Base-by-base conservation (phyloP, 2,113 vertebrate genomes). In the Delphinus delphis region DNA sequence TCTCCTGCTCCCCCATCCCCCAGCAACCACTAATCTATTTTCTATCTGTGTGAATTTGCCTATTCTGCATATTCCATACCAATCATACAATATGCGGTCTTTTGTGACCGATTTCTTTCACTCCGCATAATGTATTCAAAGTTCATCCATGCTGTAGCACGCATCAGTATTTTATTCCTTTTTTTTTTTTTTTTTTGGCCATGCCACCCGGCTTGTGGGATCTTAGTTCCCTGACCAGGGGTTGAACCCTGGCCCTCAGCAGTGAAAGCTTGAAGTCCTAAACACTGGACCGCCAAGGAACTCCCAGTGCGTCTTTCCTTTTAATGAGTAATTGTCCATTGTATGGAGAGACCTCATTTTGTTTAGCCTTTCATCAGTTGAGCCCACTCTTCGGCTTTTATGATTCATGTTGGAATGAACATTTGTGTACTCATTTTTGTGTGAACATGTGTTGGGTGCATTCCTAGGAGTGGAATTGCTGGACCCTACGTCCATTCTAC, bases 121-220 rank as follows among this genome's bases (percentile, higher is more conserved):
- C 8, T 11, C 6, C 0, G 15, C 8, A 0, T 7, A 6, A 6
- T 0, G 8, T 8, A 20, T 36, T 62, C 36, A 1, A 21, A 62
- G 77, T 36, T n/a, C 28, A 2, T 3, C 31, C 44, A 3, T 0
- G 6, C 8, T 0, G 6, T 5, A 3, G 41, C 9, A 0, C 0
- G 1, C 10, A 1, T 10, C 9, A 0, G 33, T 11, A 1, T 6
- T 1, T 63, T n/a, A 6, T 10, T 31, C 28, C 20, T 55, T 15
- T 53, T 55, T 20, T 58, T 55, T 20, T 20, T 55, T 20, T 55
- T 55, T 21, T 58, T 58, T 58, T 21, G 17, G 55, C 55, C 55
- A 58, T 20, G 55, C 20, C 55, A 58, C 20, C 20, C 1, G 55
- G 20, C 55, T 58, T 58, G 20, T 58, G 55, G 55, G 55, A 20